A percentile compares a stretch with the other conserved stretches of the same genome.
phyloP scores from a whole-genome alignment of 2,888 invertebrate species.

The Nemoura dubitans region DNA sequence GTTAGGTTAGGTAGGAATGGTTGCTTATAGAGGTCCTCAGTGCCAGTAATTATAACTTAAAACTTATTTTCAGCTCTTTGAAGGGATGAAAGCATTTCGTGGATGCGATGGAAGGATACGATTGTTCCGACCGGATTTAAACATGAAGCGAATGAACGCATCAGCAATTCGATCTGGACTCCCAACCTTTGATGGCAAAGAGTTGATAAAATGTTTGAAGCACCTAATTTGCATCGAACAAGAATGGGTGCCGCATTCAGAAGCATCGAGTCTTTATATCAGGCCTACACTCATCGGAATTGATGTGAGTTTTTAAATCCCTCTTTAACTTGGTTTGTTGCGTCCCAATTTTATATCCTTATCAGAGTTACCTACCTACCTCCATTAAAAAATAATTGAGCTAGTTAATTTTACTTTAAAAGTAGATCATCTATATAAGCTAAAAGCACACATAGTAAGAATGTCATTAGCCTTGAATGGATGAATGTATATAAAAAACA shows the following conservation, averaged over 20 bases:
- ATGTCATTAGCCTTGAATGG: constrained; percentile 12
- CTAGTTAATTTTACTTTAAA: background rate
- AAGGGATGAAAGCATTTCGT: constrained; percentile 97
- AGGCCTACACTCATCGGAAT: constrained; percentile 96
- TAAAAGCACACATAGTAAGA: background rate
- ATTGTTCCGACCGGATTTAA: constrained; percentile 93
- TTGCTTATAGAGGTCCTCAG: too few species aligned
- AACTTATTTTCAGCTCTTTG: constrained; percentile 80
- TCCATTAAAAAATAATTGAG: background rate
- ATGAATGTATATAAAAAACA: too few species aligned
- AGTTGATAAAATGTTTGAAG: constrained; percentile 85
- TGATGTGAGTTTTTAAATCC: constrained; percentile 75
- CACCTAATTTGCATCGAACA: constrained; percentile 90
- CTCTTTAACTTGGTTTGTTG: background rate
- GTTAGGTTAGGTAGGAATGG: background rate
- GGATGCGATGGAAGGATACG: constrained; percentile 92
- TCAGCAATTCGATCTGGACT: constrained; percentile 86
- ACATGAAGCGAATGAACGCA: constrained; percentile 91
- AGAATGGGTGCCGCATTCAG: constrained; percentile 96
- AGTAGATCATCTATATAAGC: background rate
- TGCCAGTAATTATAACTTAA: background rate
- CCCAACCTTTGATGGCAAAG: constrained; percentile 87
- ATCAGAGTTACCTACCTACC: too few species aligned
- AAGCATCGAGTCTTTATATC: constrained; percentile 91
- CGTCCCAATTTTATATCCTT: too few species aligned